These are phyloP conservation scores for Echinops telfairi DNA, from an alignment of 2,113 vertebrate genomes.

Conservation along the genomic window DNA sequence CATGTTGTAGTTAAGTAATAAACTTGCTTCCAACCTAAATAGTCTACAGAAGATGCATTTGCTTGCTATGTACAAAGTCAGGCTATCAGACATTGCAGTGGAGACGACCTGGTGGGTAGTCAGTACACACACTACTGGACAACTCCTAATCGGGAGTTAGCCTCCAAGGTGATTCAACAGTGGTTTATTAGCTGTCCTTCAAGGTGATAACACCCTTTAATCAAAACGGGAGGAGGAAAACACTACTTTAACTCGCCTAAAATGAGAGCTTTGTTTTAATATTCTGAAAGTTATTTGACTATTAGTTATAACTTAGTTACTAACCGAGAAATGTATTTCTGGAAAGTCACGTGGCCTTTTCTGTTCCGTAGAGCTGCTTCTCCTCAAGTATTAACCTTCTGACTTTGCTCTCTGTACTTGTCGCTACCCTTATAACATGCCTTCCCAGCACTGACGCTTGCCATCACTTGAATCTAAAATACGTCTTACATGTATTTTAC, in stretches of 20 bases:
- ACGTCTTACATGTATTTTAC: fast-evolving
- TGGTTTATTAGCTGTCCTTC: neutral
- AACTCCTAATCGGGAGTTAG: neutral
- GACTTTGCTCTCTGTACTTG: neutral
- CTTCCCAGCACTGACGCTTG: fast-evolving
- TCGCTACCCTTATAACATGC: fast-evolving
- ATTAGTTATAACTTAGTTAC: neutral
- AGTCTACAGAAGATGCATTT: neutral
- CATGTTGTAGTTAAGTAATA: too few relatives aligned
- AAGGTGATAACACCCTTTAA: neutral
- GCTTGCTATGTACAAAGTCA: neutral
- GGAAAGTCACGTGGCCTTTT: neutral
- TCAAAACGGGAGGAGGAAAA: neutral
- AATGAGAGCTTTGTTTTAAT: neutral
- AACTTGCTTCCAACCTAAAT: neutral
- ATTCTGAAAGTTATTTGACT: neutral
- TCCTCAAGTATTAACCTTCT: neutral
- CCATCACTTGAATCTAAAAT: neutral
- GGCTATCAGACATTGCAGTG: neutral
- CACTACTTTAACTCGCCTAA: neutral
- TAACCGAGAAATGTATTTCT: neutral
- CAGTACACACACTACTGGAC: neutral
- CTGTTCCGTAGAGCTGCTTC: neutral
- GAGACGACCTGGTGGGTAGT: too few relatives aligned
- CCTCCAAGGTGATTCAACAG: neutral